Conservation (phyloP, 2,797 vertebrate species). For the Carcharodon carcharias region DNA sequence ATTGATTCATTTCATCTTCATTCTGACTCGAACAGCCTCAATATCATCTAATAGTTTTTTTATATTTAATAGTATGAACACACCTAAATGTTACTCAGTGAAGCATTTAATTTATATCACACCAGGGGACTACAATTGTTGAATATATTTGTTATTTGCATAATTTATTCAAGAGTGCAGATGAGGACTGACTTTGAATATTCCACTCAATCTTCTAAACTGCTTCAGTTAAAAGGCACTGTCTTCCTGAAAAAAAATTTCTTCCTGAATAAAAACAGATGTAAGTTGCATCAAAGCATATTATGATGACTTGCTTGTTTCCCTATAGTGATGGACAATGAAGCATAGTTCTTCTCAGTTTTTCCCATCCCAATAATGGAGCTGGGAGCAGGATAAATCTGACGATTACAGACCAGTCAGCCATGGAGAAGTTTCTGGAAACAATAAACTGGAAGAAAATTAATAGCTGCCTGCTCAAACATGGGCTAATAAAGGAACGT, state of each 20-base stretch:
- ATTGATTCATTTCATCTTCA: slow-evolving; percentile 8
- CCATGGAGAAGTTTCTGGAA: background rate
- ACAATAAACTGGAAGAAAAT: background rate
- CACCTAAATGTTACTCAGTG: background rate
- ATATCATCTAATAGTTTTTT: background rate
- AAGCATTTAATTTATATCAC: slow-evolving; percentile 23
- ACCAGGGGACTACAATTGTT: background rate
- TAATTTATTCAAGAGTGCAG: background rate
- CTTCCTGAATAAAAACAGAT: background rate
- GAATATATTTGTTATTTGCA: slow-evolving; percentile 27
- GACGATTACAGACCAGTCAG: background rate
- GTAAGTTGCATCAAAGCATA: background rate
- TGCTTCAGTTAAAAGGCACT: background rate
- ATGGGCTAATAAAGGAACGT: background rate
- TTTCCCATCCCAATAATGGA: background rate
- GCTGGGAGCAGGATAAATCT: background rate
- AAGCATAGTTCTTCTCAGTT: background rate
- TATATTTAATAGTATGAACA: background rate
- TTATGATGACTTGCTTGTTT: background rate
- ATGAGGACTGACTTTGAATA: background rate
- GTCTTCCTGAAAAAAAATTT: background rate
- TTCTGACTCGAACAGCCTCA: background rate
- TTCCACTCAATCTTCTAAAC: background rate
- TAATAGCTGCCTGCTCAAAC: background rate
- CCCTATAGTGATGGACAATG: background rate